These are phyloP conservation scores for Eupithecia centaureata DNA, from an alignment of 2,888 invertebrate genomes.

Conservation along the genomic window DNA sequence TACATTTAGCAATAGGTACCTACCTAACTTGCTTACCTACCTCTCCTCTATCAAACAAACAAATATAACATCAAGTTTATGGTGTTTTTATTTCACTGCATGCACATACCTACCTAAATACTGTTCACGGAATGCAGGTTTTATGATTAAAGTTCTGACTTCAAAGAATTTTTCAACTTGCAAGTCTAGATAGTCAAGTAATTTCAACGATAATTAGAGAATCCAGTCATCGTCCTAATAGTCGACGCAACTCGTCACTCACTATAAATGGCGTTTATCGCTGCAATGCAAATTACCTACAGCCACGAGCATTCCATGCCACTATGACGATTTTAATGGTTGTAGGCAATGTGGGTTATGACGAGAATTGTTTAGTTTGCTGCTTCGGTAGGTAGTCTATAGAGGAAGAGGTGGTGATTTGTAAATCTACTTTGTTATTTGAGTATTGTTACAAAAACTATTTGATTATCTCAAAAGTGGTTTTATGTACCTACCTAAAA, in stretches of 20 bases:
- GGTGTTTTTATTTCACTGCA: slow-evolving; percentile 44
- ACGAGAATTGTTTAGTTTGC: slow-evolving; percentile 6
- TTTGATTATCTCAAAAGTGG: too few relatives aligned
- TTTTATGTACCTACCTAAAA: too few relatives aligned
- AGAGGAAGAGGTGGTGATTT: too few relatives aligned
- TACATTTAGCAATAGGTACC: not conserved
- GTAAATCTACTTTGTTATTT: too few relatives aligned
- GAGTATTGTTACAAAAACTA: too few relatives aligned
- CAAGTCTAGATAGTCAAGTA: slow-evolving; percentile 24
- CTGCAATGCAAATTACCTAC: slow-evolving; percentile 20
- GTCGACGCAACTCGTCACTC: slow-evolving; percentile 22
- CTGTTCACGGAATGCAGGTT: slow-evolving; percentile 38
- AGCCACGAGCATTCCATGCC: slow-evolving; percentile 18
- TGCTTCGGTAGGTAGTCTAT: not conserved
- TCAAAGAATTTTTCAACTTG: slow-evolving; percentile 30
- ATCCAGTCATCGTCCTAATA: slow-evolving; percentile 29
- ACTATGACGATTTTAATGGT: slow-evolving; percentile 9
- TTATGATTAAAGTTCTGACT: slow-evolving; percentile 35
- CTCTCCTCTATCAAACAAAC: not conserved
- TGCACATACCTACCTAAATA: slow-evolving; percentile 34
- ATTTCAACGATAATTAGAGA: slow-evolving; percentile 34
- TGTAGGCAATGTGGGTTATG: slow-evolving; percentile 8
- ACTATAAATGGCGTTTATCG: slow-evolving; percentile 33
- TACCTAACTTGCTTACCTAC: not conserved
- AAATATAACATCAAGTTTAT: not conserved